Evolutionary conservation across 2,797 vertebrate species (phyloP), one percentile per base, ranked within the genome.

Genomic region (Rousettus madagascariensis): DNA sequence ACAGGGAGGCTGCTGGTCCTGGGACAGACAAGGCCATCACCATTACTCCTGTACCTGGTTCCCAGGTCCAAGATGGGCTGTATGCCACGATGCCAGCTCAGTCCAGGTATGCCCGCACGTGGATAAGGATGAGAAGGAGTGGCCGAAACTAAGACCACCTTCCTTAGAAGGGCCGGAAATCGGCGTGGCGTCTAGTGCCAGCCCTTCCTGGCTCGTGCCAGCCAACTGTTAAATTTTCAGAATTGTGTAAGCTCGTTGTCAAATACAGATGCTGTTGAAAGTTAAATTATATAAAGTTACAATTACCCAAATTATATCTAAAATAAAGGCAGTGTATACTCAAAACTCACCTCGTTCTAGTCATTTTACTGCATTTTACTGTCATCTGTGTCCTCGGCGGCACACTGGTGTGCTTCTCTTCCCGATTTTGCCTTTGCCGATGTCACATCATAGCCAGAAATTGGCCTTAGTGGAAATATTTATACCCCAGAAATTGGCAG

Each of bases 111-210:
- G 1, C 49, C 61, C 53, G 51, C 16, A 0, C 0, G 0, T n/a
- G 71, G 53, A 15, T 36, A 3, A 16, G 30, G 61, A 13, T 9
- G 65, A 6, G 20, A 6, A 2, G 16, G 66, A 22, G n/a, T 1
- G 16, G 28, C 11, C 11, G 20, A 41, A 49, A 20, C 13, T 16
- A 7, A 80, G 36, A 28, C n/a, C 8, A 1, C n/a, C 3, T 17
- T 30, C 61, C 36, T 69, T 8, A 26, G 43, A 5, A 0, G n/a
- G 59, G 46, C 49, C 2, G 0, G 51, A 30, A 49, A 36, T 12
- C 1, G 1, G 0, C 2, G 46, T 0, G 19, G 38, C 7, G 2
- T 26, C 24, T 17, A 1, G 19, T 6, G 4, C 53, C 5, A 2
- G 24, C 41, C 30, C 1, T 0, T 24, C 3, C 55, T 16, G 55